phyloP scores from a whole-genome alignment of 2,888 invertebrate genomes.

The Plusia festucae region DNA sequence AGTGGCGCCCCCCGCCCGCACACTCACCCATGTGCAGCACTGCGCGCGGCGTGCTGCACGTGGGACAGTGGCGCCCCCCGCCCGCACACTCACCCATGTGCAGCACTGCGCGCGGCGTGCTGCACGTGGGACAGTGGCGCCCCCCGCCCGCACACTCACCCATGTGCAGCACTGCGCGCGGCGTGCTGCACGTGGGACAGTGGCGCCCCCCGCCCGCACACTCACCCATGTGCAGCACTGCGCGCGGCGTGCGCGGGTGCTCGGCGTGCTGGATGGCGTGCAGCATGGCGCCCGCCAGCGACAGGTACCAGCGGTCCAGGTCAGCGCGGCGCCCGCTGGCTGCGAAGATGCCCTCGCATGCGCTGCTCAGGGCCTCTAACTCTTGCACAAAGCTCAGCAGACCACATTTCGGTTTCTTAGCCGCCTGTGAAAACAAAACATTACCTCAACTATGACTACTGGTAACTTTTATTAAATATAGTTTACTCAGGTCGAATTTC shows the following conservation, averaged over 20 bases:
- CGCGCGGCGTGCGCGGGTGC: slow-evolving; percentile 96
- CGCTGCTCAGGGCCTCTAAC: slow-evolving; percentile 96
- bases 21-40: slow-evolving; percentile 48
- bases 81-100: slow-evolving; percentile 62
- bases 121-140: too few species aligned
- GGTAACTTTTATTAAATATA: too few species aligned
- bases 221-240: slow-evolving; percentile 60
- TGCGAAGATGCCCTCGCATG: slow-evolving; percentile 96
- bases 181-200: too few species aligned
- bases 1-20: slow-evolving; percentile 96
- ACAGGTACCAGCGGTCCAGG: slow-evolving; percentile 96
- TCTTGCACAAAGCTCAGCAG: slow-evolving; percentile 96
- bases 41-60: slow-evolving; percentile 96
- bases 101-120: slow-evolving; percentile 7
- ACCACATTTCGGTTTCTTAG: slow-evolving; percentile 92
- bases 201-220: slow-evolving; percentile 83
- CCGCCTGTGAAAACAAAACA: slow-evolving; percentile 64
- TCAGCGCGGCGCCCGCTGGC: slow-evolving; percentile 96
- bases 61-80: too few species aligned
- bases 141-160: slow-evolving; percentile 9
- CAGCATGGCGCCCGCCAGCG: slow-evolving; percentile 95
- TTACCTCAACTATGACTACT: too few species aligned
- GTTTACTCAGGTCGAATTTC: too few species aligned
- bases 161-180: slow-evolving; percentile 83
- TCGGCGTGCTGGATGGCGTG: slow-evolving; percentile 94